Evolutionary conservation across 2,113 vertebrate species (phyloP), one percentile per base, ranked within the genome.

Genomic region (Campylomormyrus tamandua): DNA sequence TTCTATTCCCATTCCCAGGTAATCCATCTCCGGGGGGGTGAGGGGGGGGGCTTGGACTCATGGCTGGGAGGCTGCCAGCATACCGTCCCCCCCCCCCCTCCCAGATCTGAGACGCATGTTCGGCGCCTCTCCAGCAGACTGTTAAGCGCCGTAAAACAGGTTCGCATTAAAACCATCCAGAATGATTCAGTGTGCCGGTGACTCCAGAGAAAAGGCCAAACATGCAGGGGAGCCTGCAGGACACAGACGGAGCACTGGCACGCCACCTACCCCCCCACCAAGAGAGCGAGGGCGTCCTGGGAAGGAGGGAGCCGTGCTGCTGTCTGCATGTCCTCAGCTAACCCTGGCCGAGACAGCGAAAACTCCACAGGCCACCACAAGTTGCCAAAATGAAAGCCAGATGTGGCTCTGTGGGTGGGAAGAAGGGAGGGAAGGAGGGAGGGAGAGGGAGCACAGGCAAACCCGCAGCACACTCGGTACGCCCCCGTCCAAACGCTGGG

Each of bases 341-440:
- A 87, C 85, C 85, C 48, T 7, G 50, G 13, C 50, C 6, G 24
- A 53, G 85, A 2, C 19, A 31, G 17, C 48, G 4, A 39, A 87
- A 52, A 15, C 50, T 56, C 50, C 48, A 13, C 50, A 87, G 50
- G 49, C 85, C n/a, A 31, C 50, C n/a, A 15, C 45, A n/a, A 87
- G 85, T 35, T 31, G 49, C 50, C n/a, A 31, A 87, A 87, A 87
- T 87, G 50, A 87, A 87, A 87, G 49, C 50, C 85, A 87, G 85
- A 87, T 87, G 85, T 87, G 50, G 17, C 85, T 87, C 85, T 87
- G 49, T 87, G 85, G 85, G 85, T 19, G 85, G 85, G 85, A 19
- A 27, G 85, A 0, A n/a, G 85, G 50, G 50, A 19, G 48, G 85
- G 27, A n/a, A 50, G 27, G 49, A 5, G 49, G 48, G n/a, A 45